Percentiles rank a stretch among this genome's conserved stretches.
These are phyloP conservation scores for Podocnemis expansa DNA, from an alignment of 2,113 vertebrate species.

Conservation along the genomic window DNA sequence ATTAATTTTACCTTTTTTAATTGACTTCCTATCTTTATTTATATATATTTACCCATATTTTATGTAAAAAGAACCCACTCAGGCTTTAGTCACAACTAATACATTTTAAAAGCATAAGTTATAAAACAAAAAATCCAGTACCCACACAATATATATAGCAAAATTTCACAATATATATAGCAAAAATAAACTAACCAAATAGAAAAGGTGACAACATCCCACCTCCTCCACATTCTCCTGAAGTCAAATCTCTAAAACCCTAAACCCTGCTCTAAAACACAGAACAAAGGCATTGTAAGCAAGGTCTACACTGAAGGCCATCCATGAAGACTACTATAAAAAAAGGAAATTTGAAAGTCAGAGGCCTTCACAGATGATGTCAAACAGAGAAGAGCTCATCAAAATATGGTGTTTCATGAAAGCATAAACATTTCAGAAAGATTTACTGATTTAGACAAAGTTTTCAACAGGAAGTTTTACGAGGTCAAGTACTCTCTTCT, in stretches of 20 bases:
- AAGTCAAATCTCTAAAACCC: neutral
- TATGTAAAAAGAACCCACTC: neutral
- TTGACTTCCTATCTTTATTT: neutral
- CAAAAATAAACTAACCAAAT: neutral
- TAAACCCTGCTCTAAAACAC: neutral
- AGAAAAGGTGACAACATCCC: neutral
- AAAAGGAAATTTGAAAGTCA: neutral
- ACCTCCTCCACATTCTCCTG: neutral
- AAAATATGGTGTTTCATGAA: neutral
- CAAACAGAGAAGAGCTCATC: neutral
- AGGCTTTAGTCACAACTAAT: neutral
- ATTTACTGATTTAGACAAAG: constrained; percentile 43
- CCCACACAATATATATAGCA: neutral
- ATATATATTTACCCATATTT: neutral
- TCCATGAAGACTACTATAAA: neutral
- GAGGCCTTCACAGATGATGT: neutral
- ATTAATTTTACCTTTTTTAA: neutral
- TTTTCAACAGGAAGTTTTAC: neutral
- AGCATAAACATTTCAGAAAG: neutral
- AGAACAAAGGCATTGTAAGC: neutral
- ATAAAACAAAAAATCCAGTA: neutral
- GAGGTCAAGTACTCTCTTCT: neutral
- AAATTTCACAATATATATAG: neutral
- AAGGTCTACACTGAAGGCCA: neutral
- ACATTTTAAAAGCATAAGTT: neutral